Conservation (phyloP, 2,797 vertebrate genomes). For the Hippocampus kuda region DNA sequence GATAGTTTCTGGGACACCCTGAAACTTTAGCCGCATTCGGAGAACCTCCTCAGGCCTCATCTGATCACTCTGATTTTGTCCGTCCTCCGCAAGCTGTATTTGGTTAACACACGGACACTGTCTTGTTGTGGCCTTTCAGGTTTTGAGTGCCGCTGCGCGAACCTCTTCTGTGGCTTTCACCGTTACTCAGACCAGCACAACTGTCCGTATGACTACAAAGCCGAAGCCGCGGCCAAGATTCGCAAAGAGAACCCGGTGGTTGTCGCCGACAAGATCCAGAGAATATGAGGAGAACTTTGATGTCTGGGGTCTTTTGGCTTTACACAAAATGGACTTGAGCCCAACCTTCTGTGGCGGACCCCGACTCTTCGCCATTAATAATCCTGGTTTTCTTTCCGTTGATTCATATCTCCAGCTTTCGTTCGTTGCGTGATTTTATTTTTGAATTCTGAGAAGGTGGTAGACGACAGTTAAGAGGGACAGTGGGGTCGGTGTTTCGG, state of each 20-base stretch:
- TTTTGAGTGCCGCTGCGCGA: slow-evolving; percentile 83
- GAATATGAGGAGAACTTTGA: slow-evolving; percentile 70
- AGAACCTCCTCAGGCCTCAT: too few relatives aligned
- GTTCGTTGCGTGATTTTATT: slow-evolving; percentile 30
- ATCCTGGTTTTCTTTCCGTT: slow-evolving; percentile 4
- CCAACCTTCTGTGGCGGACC: slow-evolving; percentile 49
- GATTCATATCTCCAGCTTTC: slow-evolving; percentile 1
- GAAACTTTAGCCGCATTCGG: too few relatives aligned
- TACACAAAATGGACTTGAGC: slow-evolving; percentile 42
- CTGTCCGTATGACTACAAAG: slow-evolving; percentile 84
- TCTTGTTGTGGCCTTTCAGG: slow-evolving; percentile 49
- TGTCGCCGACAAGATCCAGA: slow-evolving; percentile 85
- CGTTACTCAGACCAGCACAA: slow-evolving; percentile 83
- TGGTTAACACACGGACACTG: neutral
- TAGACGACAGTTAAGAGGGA: slow-evolving; percentile 1
- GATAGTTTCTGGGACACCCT: too few relatives aligned
- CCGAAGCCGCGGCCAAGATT: slow-evolving; percentile 79
- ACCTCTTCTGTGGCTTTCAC: slow-evolving; percentile 80
- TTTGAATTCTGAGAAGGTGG: slow-evolving; percentile 19
- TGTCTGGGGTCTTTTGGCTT: slow-evolving; percentile 22
- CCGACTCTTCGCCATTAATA: slow-evolving; percentile 28
- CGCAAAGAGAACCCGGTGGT: slow-evolving; percentile 83
- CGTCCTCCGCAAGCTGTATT: neutral
- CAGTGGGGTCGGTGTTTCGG: neutral
- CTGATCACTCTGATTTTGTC: neutral